Evolutionary conservation across 2,888 invertebrate species (phyloP).

Genomic region (Trachelus tabidus): DNA sequence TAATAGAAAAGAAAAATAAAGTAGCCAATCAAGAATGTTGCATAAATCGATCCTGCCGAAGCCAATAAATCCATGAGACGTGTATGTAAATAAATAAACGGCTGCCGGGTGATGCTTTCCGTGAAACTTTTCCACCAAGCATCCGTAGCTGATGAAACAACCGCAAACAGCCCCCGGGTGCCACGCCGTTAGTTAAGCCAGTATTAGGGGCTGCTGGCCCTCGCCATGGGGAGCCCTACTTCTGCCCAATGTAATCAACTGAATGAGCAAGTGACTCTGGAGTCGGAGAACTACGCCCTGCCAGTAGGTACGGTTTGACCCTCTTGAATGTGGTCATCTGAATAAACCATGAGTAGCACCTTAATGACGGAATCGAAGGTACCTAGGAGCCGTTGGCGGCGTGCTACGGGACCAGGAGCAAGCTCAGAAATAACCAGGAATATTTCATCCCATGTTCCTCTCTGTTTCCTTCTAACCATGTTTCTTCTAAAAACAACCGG

Average conservation of each 20-base stretch:
- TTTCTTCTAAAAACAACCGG: not conserved
- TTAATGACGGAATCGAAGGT: slow-evolving; percentile 55
- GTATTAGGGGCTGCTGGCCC: slow-evolving; percentile 36
- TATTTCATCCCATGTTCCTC: not conserved
- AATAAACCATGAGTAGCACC: slow-evolving; percentile 58
- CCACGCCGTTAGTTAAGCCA: slow-evolving; percentile 25
- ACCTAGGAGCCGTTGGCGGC: slow-evolving; percentile 10
- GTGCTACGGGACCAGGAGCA: slow-evolving; percentile 5
- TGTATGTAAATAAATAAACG: not conserved
- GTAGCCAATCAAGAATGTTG: not conserved
- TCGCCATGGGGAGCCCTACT: not conserved
- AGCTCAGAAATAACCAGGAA: not conserved
- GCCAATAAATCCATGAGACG: not conserved
- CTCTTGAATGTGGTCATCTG: slow-evolving; percentile 49
- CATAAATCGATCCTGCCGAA: not conserved
- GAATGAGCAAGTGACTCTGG: slow-evolving; percentile 58
- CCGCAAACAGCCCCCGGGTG: slow-evolving; percentile 32
- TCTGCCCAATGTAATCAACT: slow-evolving; percentile 52
- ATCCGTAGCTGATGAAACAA: slow-evolving; percentile 5
- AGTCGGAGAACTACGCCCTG: slow-evolving; percentile 36
- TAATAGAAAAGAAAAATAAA: too few relatives aligned
- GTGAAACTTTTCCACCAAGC: not conserved
- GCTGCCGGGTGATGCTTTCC: not conserved
- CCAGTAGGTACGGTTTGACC: slow-evolving; percentile 29
- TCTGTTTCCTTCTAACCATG: not conserved